A percentile compares a stretch with the other conserved stretches of the same genome.
phyloP scores from a whole-genome alignment of 2,888 invertebrate genomes.

The Mycalesis mineus region DNA sequence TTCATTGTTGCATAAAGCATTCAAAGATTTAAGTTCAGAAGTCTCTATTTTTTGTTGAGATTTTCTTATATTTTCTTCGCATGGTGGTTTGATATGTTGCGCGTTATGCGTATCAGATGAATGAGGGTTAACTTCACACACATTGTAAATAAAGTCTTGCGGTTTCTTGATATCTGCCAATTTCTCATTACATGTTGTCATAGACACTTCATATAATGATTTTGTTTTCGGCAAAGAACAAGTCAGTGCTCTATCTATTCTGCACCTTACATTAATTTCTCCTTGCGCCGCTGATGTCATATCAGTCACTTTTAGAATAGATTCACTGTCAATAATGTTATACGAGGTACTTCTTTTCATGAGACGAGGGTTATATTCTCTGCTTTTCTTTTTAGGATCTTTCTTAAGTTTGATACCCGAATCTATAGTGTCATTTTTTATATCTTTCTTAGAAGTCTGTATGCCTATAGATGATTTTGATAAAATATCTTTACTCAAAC shows the following conservation, averaged over 20 bases:
- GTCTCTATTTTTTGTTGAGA: slow-evolving; percentile 15
- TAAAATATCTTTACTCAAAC: neutral
- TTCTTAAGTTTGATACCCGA: slow-evolving; percentile 47
- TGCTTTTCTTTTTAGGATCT: slow-evolving; percentile 40
- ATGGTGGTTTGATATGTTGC: neutral
- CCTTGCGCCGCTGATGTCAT: slow-evolving; percentile 52
- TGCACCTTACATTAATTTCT: slow-evolving; percentile 23
- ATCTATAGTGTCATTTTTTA: slow-evolving; percentile 31
- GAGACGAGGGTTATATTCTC: slow-evolving; percentile 39
- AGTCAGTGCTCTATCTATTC: slow-evolving; percentile 33
- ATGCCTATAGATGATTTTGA: slow-evolving; percentile 37
- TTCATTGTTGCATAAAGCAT: slow-evolving; percentile 14
- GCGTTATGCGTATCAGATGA: slow-evolving; percentile 4
- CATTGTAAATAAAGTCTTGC: slow-evolving; percentile 11
- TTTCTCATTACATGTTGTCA: slow-evolving; percentile 37
- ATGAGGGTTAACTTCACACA: neutral
- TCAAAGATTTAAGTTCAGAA: slow-evolving; percentile 6
- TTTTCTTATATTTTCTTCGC: neutral
- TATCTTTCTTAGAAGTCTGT: slow-evolving; percentile 41
- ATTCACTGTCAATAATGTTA: slow-evolving; percentile 62
- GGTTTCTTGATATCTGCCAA: slow-evolving; percentile 31
- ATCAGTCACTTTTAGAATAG: slow-evolving; percentile 59
- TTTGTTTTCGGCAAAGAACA: slow-evolving; percentile 42
- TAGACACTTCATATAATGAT: slow-evolving; percentile 43
- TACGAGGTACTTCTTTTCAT: slow-evolving; percentile 57